These are phyloP conservation scores for Imbricaverruca yamaguchii DNA, from an alignment of 2,888 invertebrate species.

Conservation along the genomic window DNA sequence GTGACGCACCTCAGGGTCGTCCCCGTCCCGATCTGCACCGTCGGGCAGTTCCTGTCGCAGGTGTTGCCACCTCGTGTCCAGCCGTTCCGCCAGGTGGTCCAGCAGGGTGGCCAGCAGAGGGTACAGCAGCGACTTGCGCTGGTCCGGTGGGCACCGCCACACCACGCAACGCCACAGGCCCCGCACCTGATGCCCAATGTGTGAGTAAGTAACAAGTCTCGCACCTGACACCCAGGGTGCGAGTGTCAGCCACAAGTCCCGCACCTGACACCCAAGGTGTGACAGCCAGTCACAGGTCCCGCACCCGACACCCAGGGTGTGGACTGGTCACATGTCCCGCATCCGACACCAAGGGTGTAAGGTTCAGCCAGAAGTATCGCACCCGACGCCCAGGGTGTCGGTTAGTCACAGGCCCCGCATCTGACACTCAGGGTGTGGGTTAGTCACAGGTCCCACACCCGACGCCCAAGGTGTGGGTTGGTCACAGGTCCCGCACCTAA, in stretches of 20 bases:
- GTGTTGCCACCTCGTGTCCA: slow-evolving; percentile 38
- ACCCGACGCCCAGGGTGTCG: too few relatives aligned
- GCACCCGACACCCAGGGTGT: slow-evolving; percentile 77
- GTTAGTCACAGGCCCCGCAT: too few relatives aligned
- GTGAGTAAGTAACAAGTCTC: slow-evolving; percentile 76
- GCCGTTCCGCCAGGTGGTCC: slow-evolving; percentile 25
- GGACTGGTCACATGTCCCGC: too few relatives aligned
- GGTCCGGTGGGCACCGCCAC: slow-evolving; percentile 16
- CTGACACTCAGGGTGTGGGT: too few relatives aligned
- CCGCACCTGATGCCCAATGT: slow-evolving; percentile 55
- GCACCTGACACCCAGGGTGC: slow-evolving; percentile 77
- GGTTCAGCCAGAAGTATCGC: too few relatives aligned
- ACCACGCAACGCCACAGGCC: slow-evolving; percentile 20
- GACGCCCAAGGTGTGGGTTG: too few relatives aligned
- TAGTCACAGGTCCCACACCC: too few relatives aligned
- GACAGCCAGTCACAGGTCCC: slow-evolving; percentile 76
- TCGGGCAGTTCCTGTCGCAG: slow-evolving; percentile 37
- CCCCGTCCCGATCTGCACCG: slow-evolving; percentile 30
- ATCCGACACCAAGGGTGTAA: too few relatives aligned
- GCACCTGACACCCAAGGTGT: slow-evolving; percentile 58
- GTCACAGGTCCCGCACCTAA: too few relatives aligned
- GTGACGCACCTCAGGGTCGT: slow-evolving; percentile 7
- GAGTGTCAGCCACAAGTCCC: not conserved
- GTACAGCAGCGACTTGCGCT: not conserved
- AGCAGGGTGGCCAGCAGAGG: slow-evolving; percentile 3